Percentiles rank a stretch among this genome's conserved stretches.
These are phyloP conservation scores for Triplophysa rosa DNA, from an alignment of 2,113 vertebrate species.

Conservation along the genomic window DNA sequence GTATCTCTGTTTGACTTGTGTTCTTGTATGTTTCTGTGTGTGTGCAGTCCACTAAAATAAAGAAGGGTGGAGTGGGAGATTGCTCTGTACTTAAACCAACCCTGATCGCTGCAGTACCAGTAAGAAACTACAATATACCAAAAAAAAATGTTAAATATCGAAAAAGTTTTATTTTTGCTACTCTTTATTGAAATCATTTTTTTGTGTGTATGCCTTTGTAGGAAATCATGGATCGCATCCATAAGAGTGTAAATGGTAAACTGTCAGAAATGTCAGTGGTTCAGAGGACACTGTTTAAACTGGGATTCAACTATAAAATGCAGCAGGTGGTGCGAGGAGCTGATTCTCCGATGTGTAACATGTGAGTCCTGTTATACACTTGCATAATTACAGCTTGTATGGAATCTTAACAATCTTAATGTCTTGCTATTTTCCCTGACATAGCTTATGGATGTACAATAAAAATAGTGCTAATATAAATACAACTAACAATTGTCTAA, in stretches of 20 bases:
- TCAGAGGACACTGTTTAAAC: slow-evolving; percentile 90
- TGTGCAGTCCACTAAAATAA: slow-evolving; percentile 92
- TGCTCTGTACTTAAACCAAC: slow-evolving; percentile 87
- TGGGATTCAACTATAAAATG: slow-evolving; percentile 94
- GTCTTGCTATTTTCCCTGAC: no score
- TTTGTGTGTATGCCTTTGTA: slow-evolving; percentile 57
- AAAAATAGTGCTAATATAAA: neutral
- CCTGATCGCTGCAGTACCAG: slow-evolving; percentile 94
- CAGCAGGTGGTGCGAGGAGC: slow-evolving; percentile 94
- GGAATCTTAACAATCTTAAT: neutral
- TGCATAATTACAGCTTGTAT: neutral
- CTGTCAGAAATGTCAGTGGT: slow-evolving; percentile 93
- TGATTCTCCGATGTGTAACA: slow-evolving; percentile 92
- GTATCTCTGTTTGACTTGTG: neutral
- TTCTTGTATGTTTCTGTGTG: slow-evolving; percentile 5
- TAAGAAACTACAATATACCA: slow-evolving; percentile 65
- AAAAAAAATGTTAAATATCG: no score
- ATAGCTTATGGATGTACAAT: neutral
- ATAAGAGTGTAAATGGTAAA: slow-evolving; percentile 97
- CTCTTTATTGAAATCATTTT: neutral
- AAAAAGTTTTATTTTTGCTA: no score
- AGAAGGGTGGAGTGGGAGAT: slow-evolving; percentile 94
- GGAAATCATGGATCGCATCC: slow-evolving; percentile 99
- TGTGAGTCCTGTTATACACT: slow-evolving; percentile 72
- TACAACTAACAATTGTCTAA: neutral